Conservation (phyloP, 2,797 vertebrate genomes). For the Cossypha caffra region DNA sequence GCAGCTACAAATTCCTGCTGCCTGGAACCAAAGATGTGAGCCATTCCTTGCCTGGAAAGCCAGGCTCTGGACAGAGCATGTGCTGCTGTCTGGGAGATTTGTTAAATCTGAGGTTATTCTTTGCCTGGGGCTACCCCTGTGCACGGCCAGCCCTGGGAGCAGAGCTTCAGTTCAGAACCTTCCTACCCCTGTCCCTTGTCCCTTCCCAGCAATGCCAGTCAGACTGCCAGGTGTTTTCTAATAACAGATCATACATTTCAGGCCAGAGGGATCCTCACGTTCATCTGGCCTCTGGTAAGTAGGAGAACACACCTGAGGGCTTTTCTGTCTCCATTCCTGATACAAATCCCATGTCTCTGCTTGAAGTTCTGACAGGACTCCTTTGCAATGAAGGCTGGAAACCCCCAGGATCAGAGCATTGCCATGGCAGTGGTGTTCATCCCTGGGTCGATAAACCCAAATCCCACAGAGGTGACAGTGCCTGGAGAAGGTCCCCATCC, state of each 20-base stretch:
- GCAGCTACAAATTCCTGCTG: background rate
- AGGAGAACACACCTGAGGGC: slow-evolving; percentile 51
- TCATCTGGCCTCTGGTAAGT: slow-evolving; percentile 22
- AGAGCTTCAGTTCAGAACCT: background rate
- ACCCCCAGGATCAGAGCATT: background rate
- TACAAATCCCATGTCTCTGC: background rate
- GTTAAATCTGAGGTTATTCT: background rate
- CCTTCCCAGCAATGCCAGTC: background rate
- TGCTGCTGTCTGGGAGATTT: background rate
- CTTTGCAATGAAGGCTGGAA: background rate
- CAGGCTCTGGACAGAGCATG: background rate
- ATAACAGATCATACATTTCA: slow-evolving; percentile 8
- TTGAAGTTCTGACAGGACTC: background rate
- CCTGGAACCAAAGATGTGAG: background rate
- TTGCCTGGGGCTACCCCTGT: slow-evolving; percentile 46
- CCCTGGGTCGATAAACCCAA: background rate
- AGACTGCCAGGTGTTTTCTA: slow-evolving; percentile 33
- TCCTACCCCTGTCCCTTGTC: background rate
- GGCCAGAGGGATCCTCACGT: slow-evolving; percentile 13
- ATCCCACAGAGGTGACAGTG: background rate
- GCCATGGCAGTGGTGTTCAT: background rate
- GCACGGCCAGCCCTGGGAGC: background rate
- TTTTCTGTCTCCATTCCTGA: background rate
- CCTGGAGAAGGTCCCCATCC: background rate
- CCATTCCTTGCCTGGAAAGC: background rate